Conservation (phyloP, 1,140 invertebrate genomes). For the Drosophila sproati region DNA sequence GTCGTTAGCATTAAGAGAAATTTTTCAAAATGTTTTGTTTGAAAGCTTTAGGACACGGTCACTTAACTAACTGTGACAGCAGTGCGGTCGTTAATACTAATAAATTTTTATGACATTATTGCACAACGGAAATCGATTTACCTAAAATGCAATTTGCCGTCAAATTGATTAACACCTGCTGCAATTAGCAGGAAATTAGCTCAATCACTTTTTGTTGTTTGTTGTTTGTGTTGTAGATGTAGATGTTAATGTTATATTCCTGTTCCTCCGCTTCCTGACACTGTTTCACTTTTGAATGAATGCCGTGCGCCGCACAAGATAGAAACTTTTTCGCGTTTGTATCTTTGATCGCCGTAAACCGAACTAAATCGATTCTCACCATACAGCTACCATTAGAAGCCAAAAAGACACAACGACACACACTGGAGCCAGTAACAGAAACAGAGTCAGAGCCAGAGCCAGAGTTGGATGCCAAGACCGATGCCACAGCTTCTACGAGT, state of each 20-base stretch:
- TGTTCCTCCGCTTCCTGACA: constrained; percentile 22
- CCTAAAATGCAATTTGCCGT: constrained; percentile 44
- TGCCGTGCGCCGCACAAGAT: constrained; percentile 55
- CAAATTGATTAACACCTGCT: constrained; percentile 61
- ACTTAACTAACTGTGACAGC: constrained; percentile 57
- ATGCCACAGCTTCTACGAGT: constrained; percentile 61
- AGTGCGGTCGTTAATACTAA: constrained; percentile 46
- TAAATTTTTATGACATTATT: constrained; percentile 52
- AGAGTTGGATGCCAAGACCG: constrained; percentile 42
- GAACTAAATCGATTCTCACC: constrained; percentile 84
- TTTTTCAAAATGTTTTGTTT: constrained; percentile 29
- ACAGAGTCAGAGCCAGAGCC: constrained; percentile 15
- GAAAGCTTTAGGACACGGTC: constrained; percentile 53
- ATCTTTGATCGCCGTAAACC: constrained; percentile 83
- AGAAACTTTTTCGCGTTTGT: constrained; percentile 84
- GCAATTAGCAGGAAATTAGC: constrained; percentile 45
- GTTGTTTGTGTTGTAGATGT: not conserved
- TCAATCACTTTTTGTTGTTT: not conserved
- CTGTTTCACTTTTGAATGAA: constrained; percentile 34
- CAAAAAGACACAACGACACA: constrained; percentile 62
- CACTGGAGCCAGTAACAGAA: constrained; percentile 27
- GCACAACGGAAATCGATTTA: constrained; percentile 73
- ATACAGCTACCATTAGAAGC: constrained; percentile 83
- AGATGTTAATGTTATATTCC: not conserved
- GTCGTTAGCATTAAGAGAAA: constrained; percentile 47